A percentile compares a stretch with the other conserved stretches of the same genome.
Conservation (phyloP, 2,888 invertebrate species). For the Oscheius onirici region DNA sequence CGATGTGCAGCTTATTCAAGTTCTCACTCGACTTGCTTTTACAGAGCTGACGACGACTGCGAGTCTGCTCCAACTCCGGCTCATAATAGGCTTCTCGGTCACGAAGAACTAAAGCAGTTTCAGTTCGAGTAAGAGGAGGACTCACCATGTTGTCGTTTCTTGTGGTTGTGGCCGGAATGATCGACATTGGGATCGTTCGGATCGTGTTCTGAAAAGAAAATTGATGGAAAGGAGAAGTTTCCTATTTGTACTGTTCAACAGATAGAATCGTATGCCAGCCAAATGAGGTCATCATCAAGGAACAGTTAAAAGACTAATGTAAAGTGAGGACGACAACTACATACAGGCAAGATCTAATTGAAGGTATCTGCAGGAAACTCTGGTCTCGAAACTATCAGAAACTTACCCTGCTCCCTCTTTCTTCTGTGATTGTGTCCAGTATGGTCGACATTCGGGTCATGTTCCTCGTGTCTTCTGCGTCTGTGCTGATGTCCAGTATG, state of each 20-base stretch:
- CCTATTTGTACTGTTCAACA: too few species aligned
- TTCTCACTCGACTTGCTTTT: constrained; percentile 39
- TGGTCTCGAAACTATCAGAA: background rate
- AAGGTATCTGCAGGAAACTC: background rate
- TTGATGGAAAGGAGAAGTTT: too few species aligned
- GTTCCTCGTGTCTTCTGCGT: background rate
- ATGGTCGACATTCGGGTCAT: constrained; percentile 46
- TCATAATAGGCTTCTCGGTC: constrained; percentile 7
- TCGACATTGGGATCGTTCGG: constrained; percentile 47
- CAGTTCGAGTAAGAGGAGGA: background rate
- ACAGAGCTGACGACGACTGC: constrained; percentile 40
- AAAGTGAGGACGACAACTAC: too few species aligned
- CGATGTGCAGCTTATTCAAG: constrained; percentile 39
- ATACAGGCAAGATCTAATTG: too few species aligned
- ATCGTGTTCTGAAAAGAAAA: constrained; percentile 36
- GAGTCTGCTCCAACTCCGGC: constrained; percentile 26
- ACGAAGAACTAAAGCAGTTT: too few species aligned
- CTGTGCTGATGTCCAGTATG: constrained; percentile 46
- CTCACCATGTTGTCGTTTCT: constrained; percentile 5
- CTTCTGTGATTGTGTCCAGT: constrained; percentile 43
- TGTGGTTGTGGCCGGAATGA: constrained; percentile 47
- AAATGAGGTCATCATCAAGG: too few species aligned
- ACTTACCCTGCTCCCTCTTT: constrained; percentile 9
- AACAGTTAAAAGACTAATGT: too few species aligned
- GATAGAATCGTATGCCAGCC: too few species aligned